phyloP scores from a whole-genome alignment of 2,797 vertebrate species.

The Ciconia nigra region DNA sequence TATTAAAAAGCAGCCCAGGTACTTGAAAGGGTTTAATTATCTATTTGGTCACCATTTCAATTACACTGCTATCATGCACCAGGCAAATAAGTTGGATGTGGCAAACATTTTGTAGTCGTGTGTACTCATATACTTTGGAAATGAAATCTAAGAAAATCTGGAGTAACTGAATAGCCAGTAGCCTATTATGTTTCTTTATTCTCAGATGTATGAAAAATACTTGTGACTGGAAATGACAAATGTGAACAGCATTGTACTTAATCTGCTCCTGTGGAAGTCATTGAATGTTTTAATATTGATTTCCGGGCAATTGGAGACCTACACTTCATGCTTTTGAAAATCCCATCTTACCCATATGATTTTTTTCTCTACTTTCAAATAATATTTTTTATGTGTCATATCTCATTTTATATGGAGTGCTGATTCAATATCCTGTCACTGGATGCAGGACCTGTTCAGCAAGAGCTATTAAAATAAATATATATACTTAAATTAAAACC shows the following conservation, averaged over 20 bases:
- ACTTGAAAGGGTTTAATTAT: background rate
- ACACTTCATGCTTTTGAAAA: background rate
- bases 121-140: background rate
- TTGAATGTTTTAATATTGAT: background rate
- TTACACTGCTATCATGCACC: background rate
- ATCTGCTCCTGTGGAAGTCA: background rate
- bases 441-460: background rate
- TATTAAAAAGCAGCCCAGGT: background rate
- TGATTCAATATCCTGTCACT: background rate
- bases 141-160: background rate
- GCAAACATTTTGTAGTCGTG: background rate
- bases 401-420: background rate
- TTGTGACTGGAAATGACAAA: background rate
- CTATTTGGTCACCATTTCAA: background rate
- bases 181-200: background rate
- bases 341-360: background rate
- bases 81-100: background rate
- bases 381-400: background rate
- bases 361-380: background rate
- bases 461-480: background rate
- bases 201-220: background rate
- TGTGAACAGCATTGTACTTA: background rate
- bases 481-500: background rate
- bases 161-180: background rate
- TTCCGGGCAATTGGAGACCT: background rate